A percentile compares a stretch with the other conserved stretches of the same genome.
These are phyloP conservation scores for Tinamus major DNA, from an alignment of 2,797 vertebrate species.

Conservation along the genomic window DNA sequence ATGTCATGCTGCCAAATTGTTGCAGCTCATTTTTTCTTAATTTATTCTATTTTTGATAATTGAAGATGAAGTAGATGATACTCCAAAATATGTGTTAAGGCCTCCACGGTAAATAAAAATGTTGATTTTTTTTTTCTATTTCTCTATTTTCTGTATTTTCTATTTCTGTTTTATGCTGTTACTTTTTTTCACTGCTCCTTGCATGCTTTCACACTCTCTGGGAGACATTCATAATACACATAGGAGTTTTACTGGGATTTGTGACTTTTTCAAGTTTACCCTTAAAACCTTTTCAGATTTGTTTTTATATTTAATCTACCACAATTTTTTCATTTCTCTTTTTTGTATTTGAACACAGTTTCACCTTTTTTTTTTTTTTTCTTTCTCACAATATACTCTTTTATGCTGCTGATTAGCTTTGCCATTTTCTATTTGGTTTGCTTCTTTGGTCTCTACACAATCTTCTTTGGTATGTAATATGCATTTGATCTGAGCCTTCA, in stretches of 20 bases:
- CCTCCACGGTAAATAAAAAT: not conserved
- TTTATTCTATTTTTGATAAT: not conserved
- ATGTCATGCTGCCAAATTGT: not conserved
- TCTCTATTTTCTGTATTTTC: not conserved
- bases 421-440: not conserved
- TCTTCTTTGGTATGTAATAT: not conserved
- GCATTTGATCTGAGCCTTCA: not conserved
- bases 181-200: not conserved
- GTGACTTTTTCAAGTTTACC: not conserved
- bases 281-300: not conserved
- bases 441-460: not conserved
- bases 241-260: not conserved
- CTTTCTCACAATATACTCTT: not conserved
- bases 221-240: not conserved
- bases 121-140: not conserved
- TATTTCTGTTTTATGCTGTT: rapidly evolving
- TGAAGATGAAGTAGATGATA: not conserved
- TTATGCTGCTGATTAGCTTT: not conserved
- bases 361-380: not conserved
- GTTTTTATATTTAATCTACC: not conserved
- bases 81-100: not conserved
- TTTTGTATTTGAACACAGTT: not conserved
- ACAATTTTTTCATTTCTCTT: not conserved
- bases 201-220: not conserved
- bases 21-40: not conserved